These are phyloP conservation scores for Callocephalon fimbriatum DNA, from an alignment of 2,113 vertebrate genomes.

Conservation along the genomic window DNA sequence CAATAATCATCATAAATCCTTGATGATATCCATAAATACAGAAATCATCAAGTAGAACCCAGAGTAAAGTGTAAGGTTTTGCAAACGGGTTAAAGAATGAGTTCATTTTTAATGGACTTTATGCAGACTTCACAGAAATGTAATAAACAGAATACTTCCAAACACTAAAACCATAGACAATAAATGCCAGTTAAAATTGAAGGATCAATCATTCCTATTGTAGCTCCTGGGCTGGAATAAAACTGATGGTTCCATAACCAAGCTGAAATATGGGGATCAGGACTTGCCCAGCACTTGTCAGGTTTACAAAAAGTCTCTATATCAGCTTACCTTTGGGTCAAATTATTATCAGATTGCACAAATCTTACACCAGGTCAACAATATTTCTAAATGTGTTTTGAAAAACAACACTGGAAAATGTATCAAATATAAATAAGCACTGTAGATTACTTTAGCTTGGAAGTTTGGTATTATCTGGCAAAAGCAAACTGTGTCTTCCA, in stretches of 20 bases:
- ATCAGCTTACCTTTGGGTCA: neutral
- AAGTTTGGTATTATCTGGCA: neutral
- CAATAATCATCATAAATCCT: neutral
- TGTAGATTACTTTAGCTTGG: neutral
- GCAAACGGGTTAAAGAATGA: neutral
- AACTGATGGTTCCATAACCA: neutral
- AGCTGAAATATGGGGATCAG: neutral
- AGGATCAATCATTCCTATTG: neutral
- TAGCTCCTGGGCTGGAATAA: neutral
- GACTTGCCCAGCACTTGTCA: neutral
- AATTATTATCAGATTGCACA: neutral
- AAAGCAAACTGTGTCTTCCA: neutral
- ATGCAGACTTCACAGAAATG: neutral
- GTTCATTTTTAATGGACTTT: neutral
- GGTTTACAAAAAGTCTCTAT: neutral
- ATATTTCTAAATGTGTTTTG: neutral
- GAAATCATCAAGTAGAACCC: neutral
- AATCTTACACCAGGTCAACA: neutral
- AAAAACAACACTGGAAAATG: neutral
- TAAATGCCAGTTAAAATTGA: neutral
- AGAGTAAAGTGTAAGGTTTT: neutral
- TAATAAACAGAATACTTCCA: neutral
- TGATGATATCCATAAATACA: neutral
- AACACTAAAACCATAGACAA: neutral
- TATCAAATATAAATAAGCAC: neutral